Evolutionary conservation across 2,797 vertebrate genomes (phyloP).

Genomic region (Numenius phaeopus): DNA sequence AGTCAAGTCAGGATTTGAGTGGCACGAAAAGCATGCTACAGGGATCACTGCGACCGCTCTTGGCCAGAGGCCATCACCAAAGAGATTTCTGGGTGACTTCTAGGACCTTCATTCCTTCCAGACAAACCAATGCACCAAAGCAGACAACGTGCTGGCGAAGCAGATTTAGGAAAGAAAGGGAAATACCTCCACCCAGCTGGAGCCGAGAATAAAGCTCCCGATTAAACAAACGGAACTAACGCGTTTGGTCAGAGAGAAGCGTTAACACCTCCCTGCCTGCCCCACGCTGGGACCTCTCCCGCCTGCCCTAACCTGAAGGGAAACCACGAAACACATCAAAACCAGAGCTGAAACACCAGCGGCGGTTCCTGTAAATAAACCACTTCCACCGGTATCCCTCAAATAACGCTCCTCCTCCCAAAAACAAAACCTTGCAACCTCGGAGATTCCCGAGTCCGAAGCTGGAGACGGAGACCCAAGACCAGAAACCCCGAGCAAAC

Average conservation of each 20-base stretch:
- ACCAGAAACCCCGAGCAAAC: neutral
- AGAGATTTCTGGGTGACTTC: neutral
- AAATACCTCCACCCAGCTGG: neutral
- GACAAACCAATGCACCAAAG: accelerated
- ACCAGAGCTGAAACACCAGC: neutral
- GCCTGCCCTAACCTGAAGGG: neutral
- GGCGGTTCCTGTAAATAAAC: accelerated
- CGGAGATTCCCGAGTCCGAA: accelerated
- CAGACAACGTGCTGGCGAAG: accelerated
- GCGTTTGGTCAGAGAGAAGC: accelerated
- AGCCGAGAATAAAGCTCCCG: accelerated
- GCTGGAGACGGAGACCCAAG: neutral
- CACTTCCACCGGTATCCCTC: accelerated
- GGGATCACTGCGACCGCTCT: neutral
- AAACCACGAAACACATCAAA: accelerated
- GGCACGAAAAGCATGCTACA: accelerated
- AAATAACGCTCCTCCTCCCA: accelerated
- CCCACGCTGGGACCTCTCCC: accelerated
- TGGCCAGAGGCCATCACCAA: neutral
- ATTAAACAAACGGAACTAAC: accelerated
- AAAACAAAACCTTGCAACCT: neutral
- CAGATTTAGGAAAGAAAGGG: neutral
- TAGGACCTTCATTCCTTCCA: neutral
- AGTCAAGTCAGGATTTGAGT: neutral
- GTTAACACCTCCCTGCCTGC: accelerated